Percentiles rank a stretch among this genome's conserved stretches.
Evolutionary conservation across 2,113 vertebrate genomes (phyloP).

Genomic region (Pimephales promelas): DNA sequence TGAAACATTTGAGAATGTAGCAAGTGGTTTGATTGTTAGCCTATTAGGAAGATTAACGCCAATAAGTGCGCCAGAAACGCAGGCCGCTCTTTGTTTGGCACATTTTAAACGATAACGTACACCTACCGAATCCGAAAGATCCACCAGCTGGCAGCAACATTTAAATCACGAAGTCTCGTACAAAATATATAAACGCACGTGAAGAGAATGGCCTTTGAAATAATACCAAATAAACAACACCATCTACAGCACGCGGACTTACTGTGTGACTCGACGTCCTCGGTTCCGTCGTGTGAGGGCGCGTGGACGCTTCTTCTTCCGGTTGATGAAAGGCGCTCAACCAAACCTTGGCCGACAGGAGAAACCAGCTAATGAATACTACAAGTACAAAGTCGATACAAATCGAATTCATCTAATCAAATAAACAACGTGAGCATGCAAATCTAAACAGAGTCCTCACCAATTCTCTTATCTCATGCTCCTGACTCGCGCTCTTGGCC

Average conservation of each 20-base stretch:
- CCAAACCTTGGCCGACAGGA: not conserved
- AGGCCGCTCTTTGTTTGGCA: constrained; percentile 52
- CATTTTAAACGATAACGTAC: not conserved
- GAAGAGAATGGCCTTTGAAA: not conserved
- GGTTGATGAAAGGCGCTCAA: constrained; percentile 40
- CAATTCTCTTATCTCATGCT: not conserved
- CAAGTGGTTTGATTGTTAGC: not conserved
- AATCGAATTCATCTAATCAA: too few relatives aligned
- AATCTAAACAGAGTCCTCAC: not conserved
- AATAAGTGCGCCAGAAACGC: not conserved
- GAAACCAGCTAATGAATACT: not conserved
- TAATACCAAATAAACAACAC: not conserved
- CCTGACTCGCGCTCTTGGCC: not conserved
- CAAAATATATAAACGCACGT: not conserved
- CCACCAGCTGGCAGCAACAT: not conserved
- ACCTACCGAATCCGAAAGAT: not conserved
- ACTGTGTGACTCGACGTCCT: constrained; percentile 48
- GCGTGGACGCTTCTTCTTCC: constrained; percentile 49
- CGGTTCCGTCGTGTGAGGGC: constrained; percentile 36
- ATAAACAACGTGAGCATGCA: not conserved
- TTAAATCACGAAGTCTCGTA: not conserved
- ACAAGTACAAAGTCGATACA: not conserved
- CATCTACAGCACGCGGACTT: constrained; percentile 21
- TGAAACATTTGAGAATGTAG: not conserved
- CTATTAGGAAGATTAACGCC: constrained; percentile 19